Percentiles rank a stretch among this genome's conserved stretches.
Conservation (phyloP, 2,797 vertebrate species). For the Erethizon dorsatum region DNA sequence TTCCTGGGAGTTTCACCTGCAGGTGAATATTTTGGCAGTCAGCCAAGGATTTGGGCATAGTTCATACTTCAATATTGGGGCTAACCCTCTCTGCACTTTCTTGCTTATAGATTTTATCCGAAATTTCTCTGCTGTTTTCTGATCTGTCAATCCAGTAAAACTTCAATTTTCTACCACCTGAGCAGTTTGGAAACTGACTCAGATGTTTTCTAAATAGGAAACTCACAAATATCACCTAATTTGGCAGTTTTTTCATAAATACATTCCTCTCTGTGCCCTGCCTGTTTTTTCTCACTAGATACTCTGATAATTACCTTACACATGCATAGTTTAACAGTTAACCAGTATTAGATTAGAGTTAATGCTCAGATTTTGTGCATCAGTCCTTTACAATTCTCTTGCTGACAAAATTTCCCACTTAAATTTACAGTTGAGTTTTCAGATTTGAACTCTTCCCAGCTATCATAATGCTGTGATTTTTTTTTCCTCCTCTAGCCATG, state of each 20-base stretch:
- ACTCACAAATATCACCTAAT: constrained; percentile 28
- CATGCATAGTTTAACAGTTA: not conserved
- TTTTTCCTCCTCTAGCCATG: not conserved
- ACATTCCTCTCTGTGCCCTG: not conserved
- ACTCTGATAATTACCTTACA: not conserved
- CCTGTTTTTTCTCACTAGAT: not conserved
- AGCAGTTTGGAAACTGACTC: not conserved
- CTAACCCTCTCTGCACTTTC: not conserved
- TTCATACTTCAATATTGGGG: constrained; percentile 1
- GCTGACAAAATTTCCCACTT: constrained; percentile 2
- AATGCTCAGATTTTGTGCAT: constrained; percentile 44
- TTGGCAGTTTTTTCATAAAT: not conserved
- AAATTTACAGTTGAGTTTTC: not conserved
- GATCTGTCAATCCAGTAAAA: constrained; percentile 21
- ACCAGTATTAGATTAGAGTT: not conserved
- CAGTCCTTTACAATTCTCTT: not conserved
- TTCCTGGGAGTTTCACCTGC: constrained; percentile 50
- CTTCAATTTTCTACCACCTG: not conserved
- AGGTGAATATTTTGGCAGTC: constrained; percentile 51
- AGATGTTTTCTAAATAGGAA: not conserved
- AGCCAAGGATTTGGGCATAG: constrained; percentile 54
- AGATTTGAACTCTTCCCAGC: constrained; percentile 37
- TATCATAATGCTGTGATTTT: not conserved
- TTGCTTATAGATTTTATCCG: constrained; percentile 24
- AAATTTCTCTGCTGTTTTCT: constrained; percentile 45